Base-by-base conservation (phyloP, 2,888 invertebrate species). In the Philereme transversata region DNA sequence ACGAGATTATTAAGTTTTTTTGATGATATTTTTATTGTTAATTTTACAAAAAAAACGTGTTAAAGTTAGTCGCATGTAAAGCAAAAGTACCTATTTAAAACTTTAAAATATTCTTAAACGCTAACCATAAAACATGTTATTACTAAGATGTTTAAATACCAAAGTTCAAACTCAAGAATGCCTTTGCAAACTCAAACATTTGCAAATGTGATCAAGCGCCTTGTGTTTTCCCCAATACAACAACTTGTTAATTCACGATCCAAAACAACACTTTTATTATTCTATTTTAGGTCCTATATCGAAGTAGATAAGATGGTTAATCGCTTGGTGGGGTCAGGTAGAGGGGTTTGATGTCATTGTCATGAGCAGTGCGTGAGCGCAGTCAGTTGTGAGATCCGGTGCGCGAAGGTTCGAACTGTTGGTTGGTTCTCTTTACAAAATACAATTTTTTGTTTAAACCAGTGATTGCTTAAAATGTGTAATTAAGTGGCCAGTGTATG, bases 371-470 rank as follows among this genome's bases (percentile, higher is more conserved):
- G 85, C 80, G 79, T 76, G 79, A 69, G 82, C 79, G 78, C 87
- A 87, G 87, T 89, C 83, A 81, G 83, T 80, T 82, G 81, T 78
- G 76, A 83, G 84, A 78, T 83, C 82, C 83, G 84, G 83, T 79
- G 82, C 82, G 82, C 75, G 71, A 68, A 77, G 79, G 83, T 67
- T 65, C 57, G 11, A 40, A 41, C 47, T 43, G 48, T 33, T 52
- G 35, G 10, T 33, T 50, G 57, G 57, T 52, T 53, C 51, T 53
- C 56, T 68, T 60, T 60, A 57, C 51, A 51, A 76, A 73, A 22
- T 22, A 22, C 22, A 22, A 22, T 62, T 67, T 60, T 60, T 53
- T 59, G 61, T 43, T 65, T 7, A 9, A 7, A 22, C 8, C 45
- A 22, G 64, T 46, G 50, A 58, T 61, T 61, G 41, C 52, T 65